Evolutionary conservation across 1,140 invertebrate species (phyloP).

Genomic region (Ostrea denselamellosa): DNA sequence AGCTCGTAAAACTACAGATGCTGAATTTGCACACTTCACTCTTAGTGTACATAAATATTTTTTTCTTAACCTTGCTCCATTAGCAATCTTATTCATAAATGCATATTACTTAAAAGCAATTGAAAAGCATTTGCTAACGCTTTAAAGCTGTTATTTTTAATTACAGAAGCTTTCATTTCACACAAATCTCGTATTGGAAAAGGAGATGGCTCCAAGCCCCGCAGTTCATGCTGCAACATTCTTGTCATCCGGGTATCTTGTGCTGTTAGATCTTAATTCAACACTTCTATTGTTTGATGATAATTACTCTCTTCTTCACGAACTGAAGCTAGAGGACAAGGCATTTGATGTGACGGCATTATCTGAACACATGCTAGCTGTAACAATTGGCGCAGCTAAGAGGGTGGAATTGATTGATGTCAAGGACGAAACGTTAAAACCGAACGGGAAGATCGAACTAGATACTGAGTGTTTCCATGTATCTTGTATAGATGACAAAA

Average conservation of each 20-base stretch:
- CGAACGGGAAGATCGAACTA: slow-evolving; percentile 24
- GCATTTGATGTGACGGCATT: slow-evolving; percentile 20
- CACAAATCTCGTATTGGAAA: background rate
- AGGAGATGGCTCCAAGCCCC: slow-evolving; percentile 17
- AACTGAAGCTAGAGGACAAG: slow-evolving; percentile 35
- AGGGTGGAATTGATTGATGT: slow-evolving; percentile 10
- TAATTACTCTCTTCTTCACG: background rate
- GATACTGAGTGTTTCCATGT: slow-evolving; percentile 44
- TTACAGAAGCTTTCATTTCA: slow-evolving; percentile 34
- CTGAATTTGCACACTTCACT: background rate
- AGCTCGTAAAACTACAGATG: background rate
- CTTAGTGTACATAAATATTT: background rate
- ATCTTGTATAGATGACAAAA: slow-evolving; percentile 36
- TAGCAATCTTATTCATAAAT: background rate
- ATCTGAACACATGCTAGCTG: slow-evolving; percentile 12
- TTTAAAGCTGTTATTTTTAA: background rate
- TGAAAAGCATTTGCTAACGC: background rate
- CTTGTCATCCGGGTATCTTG: slow-evolving; percentile 13
- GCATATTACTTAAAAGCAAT: background rate
- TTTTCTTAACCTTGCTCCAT: slow-evolving; percentile 5
- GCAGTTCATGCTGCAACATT: slow-evolving; percentile 35
- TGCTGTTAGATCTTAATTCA: slow-evolving; percentile 34
- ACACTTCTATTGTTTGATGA: slow-evolving; percentile 10
- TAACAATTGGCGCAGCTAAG: slow-evolving; percentile 19
- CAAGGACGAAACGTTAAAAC: background rate